Base-by-base conservation (phyloP, 1,140 invertebrate genomes). In the Glossosoma conforme region DNA sequence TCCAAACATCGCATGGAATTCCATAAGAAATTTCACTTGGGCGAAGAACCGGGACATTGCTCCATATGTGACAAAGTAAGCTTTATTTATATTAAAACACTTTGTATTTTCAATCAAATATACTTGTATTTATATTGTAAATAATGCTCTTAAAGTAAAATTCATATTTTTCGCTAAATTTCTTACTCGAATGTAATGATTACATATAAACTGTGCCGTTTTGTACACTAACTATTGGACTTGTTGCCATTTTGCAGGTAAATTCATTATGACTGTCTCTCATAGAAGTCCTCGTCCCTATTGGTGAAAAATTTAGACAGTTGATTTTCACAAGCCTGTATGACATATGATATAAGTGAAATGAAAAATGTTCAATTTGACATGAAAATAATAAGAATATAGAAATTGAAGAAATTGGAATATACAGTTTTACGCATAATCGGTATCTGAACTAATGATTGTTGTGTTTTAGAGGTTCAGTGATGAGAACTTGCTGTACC, bases 1-100 rank as follows among this genome's bases (percentile, higher is more conserved):
- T 51, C 41, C 17, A 51, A 51, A 51, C 41, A 35, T 14, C 13
- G 48, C 25, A 24, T 51, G 22, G 48, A 44, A 11, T 51, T 51
- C 44, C 48, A 51, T 19, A 35, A 44, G 18, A 35, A 50, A 44
- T 50, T 50, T 21, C 48, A 50, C 30, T 25, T 42, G 14, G 48
- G 40, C 5, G 19, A 43, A 24, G 30, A 50, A 24, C 40, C 40
- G 17, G 48, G 48, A 13, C 25, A 35, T 21, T 50, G 48, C 37
- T 11, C 25, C 10, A 15, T 43, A 17, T 50, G 48, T 36, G 40
- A 50, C 18, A 50, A 50, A 24, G 48, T 50, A 36, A 24, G 17
- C 11, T 40, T 38, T 22, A n/a, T n/a, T n/a, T n/a, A n/a, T n/a
- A n/a, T n/a, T n/a, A n/a, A 28, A 28, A 28, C 6, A 8, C n/a